These are phyloP conservation scores for Diplodus sargus DNA, from an alignment of 2,797 vertebrate genomes.

Conservation along the genomic window DNA sequence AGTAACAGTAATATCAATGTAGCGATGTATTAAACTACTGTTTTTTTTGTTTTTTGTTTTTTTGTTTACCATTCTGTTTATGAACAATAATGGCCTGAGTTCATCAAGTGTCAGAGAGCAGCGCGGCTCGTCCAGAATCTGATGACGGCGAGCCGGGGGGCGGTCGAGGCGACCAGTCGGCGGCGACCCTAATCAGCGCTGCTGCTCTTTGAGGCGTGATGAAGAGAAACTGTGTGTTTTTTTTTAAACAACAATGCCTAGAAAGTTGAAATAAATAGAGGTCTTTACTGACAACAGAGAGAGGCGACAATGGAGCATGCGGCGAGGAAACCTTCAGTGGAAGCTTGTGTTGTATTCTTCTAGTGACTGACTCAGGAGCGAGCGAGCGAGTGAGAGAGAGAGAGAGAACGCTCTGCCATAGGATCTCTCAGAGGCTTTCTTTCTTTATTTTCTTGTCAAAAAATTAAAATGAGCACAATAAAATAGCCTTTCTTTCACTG, in stretches of 20 bases:
- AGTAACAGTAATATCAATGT: constrained; percentile 78
- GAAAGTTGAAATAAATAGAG: constrained; percentile 69
- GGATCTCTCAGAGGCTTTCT: constrained; percentile 74
- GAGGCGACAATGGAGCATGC: constrained; percentile 58
- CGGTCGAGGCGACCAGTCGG: constrained; percentile 4
- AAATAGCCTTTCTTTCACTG: constrained; percentile 81
- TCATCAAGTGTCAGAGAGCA: constrained; percentile 57
- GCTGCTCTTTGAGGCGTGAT: constrained; percentile 66
- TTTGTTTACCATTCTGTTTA: constrained; percentile 51
- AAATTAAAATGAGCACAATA: constrained; percentile 89
- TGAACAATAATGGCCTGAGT: constrained; percentile 68
- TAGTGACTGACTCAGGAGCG: constrained; percentile 66
- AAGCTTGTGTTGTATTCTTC: constrained; percentile 65
- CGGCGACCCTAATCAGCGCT: constrained; percentile 44
- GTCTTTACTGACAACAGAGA: constrained; percentile 57
- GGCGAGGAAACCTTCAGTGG: constrained; percentile 57
- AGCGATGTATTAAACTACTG: constrained; percentile 77
- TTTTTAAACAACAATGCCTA: constrained; percentile 56
- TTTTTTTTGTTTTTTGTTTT: constrained; percentile 40
- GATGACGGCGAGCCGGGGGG: constrained; percentile 19
- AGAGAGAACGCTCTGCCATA: constrained; percentile 56
- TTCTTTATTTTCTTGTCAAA: constrained; percentile 80
- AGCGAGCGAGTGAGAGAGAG: constrained; percentile 42
- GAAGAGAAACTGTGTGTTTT: constrained; percentile 69
- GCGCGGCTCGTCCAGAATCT: constrained; percentile 47